Evolutionary conservation across 2,113 vertebrate genomes (phyloP).

Genomic region (Catharus bicknelli): DNA sequence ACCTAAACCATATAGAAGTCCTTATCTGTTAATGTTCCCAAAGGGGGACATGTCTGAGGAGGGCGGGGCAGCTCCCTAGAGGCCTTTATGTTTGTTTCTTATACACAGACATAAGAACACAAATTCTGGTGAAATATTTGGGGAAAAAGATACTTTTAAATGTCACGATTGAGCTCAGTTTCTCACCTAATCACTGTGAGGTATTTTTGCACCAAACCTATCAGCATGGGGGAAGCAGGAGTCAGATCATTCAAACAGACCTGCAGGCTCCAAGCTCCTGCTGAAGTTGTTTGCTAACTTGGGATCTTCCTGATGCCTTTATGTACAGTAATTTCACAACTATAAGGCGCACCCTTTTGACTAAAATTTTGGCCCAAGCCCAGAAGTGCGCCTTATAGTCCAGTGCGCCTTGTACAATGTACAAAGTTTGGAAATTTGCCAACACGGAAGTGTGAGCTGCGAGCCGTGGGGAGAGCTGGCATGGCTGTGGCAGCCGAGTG

Average conservation of each 20-base stretch:
- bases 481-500: too few species aligned
- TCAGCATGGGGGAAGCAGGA: background rate
- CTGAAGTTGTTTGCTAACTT: background rate
- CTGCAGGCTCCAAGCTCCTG: background rate
- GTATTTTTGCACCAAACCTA: background rate
- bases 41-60: background rate
- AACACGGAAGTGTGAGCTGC: too few species aligned
- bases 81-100: background rate
- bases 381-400: too few species aligned
- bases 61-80: background rate
- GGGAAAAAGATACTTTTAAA: background rate
- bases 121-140: background rate
- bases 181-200: background rate
- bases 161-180: background rate
- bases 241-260: fast-evolving
- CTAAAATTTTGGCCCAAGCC: too few species aligned
- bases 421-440: too few species aligned
- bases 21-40: background rate
- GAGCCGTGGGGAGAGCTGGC: too few species aligned
- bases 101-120: background rate
- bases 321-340: too few species aligned
- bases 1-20: background rate
- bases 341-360: too few species aligned
- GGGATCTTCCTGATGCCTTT: background rate
- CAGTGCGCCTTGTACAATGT: too few species aligned